Conservation (phyloP, 1,140 invertebrate genomes). For the Colletes gigas region DNA sequence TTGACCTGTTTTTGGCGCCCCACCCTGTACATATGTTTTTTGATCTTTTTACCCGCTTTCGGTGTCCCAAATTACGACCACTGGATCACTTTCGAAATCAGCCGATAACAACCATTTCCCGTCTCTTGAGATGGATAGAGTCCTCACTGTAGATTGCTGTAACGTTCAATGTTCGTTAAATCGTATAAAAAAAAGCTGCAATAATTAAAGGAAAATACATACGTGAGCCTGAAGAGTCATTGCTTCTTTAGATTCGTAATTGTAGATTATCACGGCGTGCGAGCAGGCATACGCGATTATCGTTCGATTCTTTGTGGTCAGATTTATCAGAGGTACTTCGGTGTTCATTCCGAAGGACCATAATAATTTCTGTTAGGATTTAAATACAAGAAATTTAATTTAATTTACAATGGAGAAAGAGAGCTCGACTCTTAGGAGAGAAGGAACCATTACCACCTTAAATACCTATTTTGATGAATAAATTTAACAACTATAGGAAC, state of each 20-base stretch:
- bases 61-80: conserved; percentile 82
- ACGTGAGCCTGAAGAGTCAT: conserved; percentile 83
- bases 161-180: conserved; percentile 27
- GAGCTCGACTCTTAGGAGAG: no score
- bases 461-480: no score
- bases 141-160: conserved; percentile 78
- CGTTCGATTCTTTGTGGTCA: conserved; percentile 76
- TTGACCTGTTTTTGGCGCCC: no score
- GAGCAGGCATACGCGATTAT: conserved; percentile 81
- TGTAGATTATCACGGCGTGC: conserved; percentile 81
- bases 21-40: neutral
- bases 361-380: conserved; percentile 73
- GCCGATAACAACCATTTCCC: conserved; percentile 82
- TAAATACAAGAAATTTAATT: neutral
- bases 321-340: conserved; percentile 80
- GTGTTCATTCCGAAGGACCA: conserved; percentile 83
- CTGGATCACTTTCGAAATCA: conserved; percentile 81
- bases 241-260: conserved; percentile 81
- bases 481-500: no score
- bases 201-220: conserved; percentile 53
- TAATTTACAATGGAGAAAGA: no score
- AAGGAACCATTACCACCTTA: no score
- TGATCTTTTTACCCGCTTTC: conserved; percentile 65
- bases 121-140: conserved; percentile 75
- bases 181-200: neutral